Percentiles rank a stretch among this genome's conserved stretches.
Conservation (phyloP, 2,888 invertebrate species). For the Hyposoter dolosus region DNA sequence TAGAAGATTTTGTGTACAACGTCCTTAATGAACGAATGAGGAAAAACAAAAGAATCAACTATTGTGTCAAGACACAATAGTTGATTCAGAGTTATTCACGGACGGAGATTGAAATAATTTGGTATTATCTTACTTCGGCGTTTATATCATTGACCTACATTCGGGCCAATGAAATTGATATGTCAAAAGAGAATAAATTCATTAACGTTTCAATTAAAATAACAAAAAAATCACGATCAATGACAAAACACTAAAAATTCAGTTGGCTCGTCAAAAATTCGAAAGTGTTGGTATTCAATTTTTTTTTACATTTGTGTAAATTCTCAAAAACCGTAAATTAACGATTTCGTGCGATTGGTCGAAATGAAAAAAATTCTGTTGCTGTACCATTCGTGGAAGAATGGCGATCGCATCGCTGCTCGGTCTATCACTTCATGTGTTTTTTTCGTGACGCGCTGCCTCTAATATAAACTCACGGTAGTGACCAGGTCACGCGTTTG, state of each 20-base stretch:
- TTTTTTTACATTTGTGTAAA: neutral
- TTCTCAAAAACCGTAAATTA: neutral
- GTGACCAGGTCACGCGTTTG: slow-evolving; percentile 11
- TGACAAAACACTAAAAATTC: neutral
- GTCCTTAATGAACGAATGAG: neutral
- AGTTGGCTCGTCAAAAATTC: neutral
- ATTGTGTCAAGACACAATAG: too few species aligned
- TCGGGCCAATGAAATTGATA: neutral
- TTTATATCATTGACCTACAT: slow-evolving; percentile 6
- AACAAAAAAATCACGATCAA: neutral
- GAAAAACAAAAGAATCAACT: neutral
- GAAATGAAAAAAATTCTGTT: neutral
- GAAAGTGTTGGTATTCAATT: neutral
- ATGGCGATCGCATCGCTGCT: neutral
- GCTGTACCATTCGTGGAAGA: neutral
- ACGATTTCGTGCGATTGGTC: neutral
- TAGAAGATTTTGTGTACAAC: too few species aligned
- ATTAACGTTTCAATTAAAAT: neutral
- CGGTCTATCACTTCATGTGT: too few species aligned
- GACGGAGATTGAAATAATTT: neutral
- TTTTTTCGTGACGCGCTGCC: too few species aligned
- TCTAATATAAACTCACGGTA: neutral
- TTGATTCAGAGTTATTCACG: neutral
- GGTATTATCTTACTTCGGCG: neutral
- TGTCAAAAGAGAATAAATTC: neutral